Evolutionary conservation across 2,888 invertebrate species (phyloP), one percentile per base, ranked within the genome.

Genomic region (Cheilosia variabilis): DNA sequence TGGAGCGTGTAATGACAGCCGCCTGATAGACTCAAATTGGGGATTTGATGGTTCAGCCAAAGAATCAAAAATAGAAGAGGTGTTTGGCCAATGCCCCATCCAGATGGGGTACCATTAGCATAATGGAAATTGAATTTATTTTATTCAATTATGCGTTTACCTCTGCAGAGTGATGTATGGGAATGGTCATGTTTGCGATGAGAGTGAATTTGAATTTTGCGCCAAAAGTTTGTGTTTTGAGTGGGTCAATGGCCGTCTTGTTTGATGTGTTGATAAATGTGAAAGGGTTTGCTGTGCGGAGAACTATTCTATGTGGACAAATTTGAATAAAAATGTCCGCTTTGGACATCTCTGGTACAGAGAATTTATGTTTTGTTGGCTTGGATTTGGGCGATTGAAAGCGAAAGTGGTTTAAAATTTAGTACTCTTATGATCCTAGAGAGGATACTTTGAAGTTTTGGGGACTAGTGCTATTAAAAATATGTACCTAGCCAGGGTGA

Each of bases 141-240:
- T 66, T 41, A n/a, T n/a, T n/a, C n/a, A n/a, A n/a, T n/a, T 47
- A 57, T 55, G 62, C 47, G 47, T 10, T 10, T 47, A 17, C 47
- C 17, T 47, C 47, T 19, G 17, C 9, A 47, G 47, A 47, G 47
- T 19, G 53, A 47, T 73, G 34, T 73, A 65, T 73, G 73, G 50
- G 68, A 41, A 63, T 76, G 58, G 80, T 60, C 66, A 72, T 41
- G 66, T 58, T 72, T 66, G 72, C 76, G 86, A 72, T 68, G 86
- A 86, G 86, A 86, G 86, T 86, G 86, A 86, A 81, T 80, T 86
- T 72, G 68, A 81, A 72, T 80, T 81, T 66, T 41, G 62, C 66
- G 80, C 62, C 66, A 57, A 75, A 60, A 63, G 63, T 57, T 34
- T 41, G 53, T 66, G 65, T 7, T 53, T 71, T 31, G 80, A 71